phyloP scores from a whole-genome alignment of 2,888 invertebrate species.

The Bombylius discolor region DNA sequence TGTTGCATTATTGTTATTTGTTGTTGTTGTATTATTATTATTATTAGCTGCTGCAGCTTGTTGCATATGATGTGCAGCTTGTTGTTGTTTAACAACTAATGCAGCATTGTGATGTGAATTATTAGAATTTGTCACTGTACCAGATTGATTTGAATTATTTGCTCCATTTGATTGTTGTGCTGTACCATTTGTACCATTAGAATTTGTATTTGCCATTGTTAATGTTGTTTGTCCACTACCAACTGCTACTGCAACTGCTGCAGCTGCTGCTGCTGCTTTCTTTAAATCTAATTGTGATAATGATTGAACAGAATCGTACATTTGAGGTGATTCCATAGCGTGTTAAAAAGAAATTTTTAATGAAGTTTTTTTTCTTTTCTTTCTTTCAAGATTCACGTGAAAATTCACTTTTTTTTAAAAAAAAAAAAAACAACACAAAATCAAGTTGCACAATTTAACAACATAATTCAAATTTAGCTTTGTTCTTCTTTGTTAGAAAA shows the following conservation, averaged over 20 bases:
- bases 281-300: constrained; percentile 36
- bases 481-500: too few species aligned
- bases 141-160: constrained; percentile 18
- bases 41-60: constrained; percentile 26
- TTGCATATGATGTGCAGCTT: constrained; percentile 35
- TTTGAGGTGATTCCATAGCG: constrained; percentile 39
- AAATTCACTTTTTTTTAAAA: constrained; percentile 6
- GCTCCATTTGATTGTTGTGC: constrained; percentile 6
- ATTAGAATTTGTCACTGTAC: constrained; percentile 13
- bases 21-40: constrained; percentile 21
- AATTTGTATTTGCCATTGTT: constrained; percentile 24
- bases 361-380: constrained; percentile 5
- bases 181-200: constrained; percentile 14
- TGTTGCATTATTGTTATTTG: constrained; percentile 18
- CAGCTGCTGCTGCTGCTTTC: constrained; percentile 18
- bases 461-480: background rate
- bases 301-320: constrained; percentile 38
- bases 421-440: background rate
- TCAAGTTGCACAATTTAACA: background rate
- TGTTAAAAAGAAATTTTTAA: constrained; percentile 8
- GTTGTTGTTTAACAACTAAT: constrained; percentile 31
- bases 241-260: constrained; percentile 31
- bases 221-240: constrained; percentile 28
- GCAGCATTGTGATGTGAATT: constrained; percentile 19
- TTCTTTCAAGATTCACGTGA: background rate